Conservation (phyloP, 2,888 invertebrate genomes). For the Oscheius sp. region DNA sequence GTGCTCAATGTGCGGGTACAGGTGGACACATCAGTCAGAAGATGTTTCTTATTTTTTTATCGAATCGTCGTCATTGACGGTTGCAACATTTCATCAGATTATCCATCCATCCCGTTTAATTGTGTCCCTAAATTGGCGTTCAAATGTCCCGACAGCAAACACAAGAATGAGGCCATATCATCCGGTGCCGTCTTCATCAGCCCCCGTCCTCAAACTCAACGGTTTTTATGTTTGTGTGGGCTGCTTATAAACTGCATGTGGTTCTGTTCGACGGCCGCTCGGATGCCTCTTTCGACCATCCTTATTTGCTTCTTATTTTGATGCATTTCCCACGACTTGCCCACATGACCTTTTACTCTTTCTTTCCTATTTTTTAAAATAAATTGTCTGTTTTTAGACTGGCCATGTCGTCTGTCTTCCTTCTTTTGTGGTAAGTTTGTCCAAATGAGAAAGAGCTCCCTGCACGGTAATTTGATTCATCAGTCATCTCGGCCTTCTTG, state of each 20-base stretch:
- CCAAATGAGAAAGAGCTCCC: not conserved
- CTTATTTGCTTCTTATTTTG: not conserved
- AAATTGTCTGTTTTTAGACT: no score
- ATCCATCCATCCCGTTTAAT: slow-evolving; percentile 6
- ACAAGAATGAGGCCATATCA: slow-evolving; percentile 25
- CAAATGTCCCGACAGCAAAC: slow-evolving; percentile 23
- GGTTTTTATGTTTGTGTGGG: slow-evolving; percentile 10
- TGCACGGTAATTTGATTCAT: not conserved
- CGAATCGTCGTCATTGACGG: not conserved
- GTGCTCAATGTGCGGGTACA: no score
- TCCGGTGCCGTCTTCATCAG: not conserved
- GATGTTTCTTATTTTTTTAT: no score
- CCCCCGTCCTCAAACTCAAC: not conserved
- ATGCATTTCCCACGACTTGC: not conserved
- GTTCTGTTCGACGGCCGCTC: slow-evolving; percentile 1
- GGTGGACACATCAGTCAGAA: no score
- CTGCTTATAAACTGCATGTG: not conserved
- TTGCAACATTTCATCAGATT: slow-evolving; percentile 26
- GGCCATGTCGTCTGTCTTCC: no score
- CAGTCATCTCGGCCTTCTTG: not conserved
- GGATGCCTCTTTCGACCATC: not conserved
- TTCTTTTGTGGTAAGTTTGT: no score
- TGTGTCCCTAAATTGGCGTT: slow-evolving; percentile 28
- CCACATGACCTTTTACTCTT: not conserved
- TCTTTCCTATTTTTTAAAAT: no score